These are phyloP conservation scores for Asteroscopus sphinx DNA, from an alignment of 2,888 invertebrate species.

Conservation along the genomic window DNA sequence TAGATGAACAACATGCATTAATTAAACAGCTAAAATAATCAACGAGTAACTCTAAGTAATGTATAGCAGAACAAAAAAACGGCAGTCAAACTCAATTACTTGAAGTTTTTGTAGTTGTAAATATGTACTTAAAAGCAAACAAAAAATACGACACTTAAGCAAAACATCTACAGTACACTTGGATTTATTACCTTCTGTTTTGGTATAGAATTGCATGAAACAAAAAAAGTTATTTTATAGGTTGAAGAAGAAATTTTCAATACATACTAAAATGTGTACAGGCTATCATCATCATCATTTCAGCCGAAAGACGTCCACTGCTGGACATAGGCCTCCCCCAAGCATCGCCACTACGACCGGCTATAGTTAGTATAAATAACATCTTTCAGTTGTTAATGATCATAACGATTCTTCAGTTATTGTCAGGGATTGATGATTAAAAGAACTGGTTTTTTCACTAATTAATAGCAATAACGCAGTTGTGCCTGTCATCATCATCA, in stretches of 20 bases:
- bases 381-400: constrained; percentile 15
- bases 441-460: constrained; percentile 15
- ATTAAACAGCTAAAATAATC: constrained; percentile 12
- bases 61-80: constrained; percentile 38
- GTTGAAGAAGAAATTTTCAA: constrained; percentile 11
- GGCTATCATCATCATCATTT: too few species aligned
- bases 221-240: constrained; percentile 72
- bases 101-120: constrained; percentile 18
- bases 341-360: too few species aligned
- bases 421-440: constrained; percentile 36
- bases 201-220: constrained; percentile 81
- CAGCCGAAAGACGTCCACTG: too few species aligned
- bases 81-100: constrained; percentile 26
- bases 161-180: constrained; percentile 43
- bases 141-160: constrained; percentile 44
- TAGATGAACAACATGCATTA: constrained; percentile 31
- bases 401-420: constrained; percentile 8
- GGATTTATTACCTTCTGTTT: constrained; percentile 82
- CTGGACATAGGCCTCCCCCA: too few species aligned
- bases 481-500: too few species aligned
- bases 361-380: too few species aligned
- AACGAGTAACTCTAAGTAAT: constrained; percentile 14
- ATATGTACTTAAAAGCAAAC: constrained; percentile 41
- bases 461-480: constrained; percentile 1
- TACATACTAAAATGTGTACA: neutral